These are phyloP conservation scores for Torymus aiolomorphi DNA, from an alignment of 2,888 invertebrate genomes.

Conservation along the genomic window DNA sequence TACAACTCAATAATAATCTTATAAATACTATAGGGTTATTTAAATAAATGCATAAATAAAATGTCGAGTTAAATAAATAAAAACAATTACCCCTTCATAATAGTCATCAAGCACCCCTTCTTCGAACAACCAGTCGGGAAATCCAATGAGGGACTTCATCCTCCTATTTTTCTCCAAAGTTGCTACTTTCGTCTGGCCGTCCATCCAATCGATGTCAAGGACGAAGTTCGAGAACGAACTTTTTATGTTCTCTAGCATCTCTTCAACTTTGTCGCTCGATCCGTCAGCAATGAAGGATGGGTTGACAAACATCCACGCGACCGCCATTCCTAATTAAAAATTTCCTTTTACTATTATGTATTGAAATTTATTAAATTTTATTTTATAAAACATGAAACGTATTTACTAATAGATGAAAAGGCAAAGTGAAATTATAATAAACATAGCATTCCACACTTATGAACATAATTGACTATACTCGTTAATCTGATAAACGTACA, in stretches of 20 bases:
- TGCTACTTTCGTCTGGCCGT: slow-evolving; percentile 82
- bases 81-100: slow-evolving; percentile 80
- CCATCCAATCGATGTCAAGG: slow-evolving; percentile 85
- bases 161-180: slow-evolving; percentile 85
- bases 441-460: too few relatives aligned
- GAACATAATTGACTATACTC: too few relatives aligned
- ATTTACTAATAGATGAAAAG: too few relatives aligned
- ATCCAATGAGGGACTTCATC: slow-evolving; percentile 87
- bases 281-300: slow-evolving; percentile 64
- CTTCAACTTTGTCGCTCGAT: slow-evolving; percentile 78
- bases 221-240: slow-evolving; percentile 83
- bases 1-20: too few relatives aligned
- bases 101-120: slow-evolving; percentile 81
- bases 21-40: too few relatives aligned
- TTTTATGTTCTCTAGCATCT: slow-evolving; percentile 86
- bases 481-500: too few relatives aligned
- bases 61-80: too few relatives aligned
- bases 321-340: slow-evolving; percentile 71
- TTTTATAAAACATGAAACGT: too few relatives aligned
- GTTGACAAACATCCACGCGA: slow-evolving; percentile 72
- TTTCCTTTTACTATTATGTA: background rate
- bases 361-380: background rate
- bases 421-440: too few relatives aligned
- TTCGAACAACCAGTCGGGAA: slow-evolving; percentile 86
- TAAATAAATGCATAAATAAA: too few relatives aligned